Percentiles rank a stretch among this genome's conserved stretches.
These are phyloP conservation scores for Luperina testacea DNA, from an alignment of 2,888 invertebrate species.

Conservation along the genomic window DNA sequence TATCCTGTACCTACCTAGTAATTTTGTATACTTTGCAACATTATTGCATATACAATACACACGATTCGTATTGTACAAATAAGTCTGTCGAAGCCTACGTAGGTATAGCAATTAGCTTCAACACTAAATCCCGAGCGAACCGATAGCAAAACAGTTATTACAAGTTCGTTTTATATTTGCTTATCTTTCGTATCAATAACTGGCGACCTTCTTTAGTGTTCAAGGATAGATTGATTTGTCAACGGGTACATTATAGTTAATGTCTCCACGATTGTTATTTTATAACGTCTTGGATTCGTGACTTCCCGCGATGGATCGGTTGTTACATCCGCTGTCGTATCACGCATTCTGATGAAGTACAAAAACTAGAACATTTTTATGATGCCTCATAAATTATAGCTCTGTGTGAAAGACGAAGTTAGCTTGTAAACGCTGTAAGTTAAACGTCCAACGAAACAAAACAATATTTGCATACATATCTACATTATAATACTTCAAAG, in stretches of 20 bases:
- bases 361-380: constrained; percentile 26
- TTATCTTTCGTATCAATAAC: constrained; percentile 62
- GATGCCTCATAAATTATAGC: constrained; percentile 15
- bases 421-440: not conserved
- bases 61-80: constrained; percentile 18
- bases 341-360: constrained; percentile 63
- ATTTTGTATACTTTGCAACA: constrained; percentile 52
- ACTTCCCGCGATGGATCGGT: constrained; percentile 53
- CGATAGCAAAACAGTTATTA: constrained; percentile 49
- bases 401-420: constrained; percentile 8
- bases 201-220: constrained; percentile 50
- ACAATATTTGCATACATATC: constrained; percentile 24
- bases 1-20: constrained; percentile 47
- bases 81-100: not conserved
- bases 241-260: constrained; percentile 37
- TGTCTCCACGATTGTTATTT: constrained; percentile 50
- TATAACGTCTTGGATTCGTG: constrained; percentile 48
- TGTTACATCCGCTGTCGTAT: constrained; percentile 52
- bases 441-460: constrained; percentile 1
- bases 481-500: constrained; percentile 6
- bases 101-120: constrained; percentile 35
- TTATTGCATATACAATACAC: constrained; percentile 24
- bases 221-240: constrained; percentile 53
- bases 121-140: constrained; percentile 5
- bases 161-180: constrained; percentile 54